Evolutionary conservation across 1,140 invertebrate species (phyloP), one percentile per base, ranked within the genome.

Genomic region (Choristoneura fumiferana): DNA sequence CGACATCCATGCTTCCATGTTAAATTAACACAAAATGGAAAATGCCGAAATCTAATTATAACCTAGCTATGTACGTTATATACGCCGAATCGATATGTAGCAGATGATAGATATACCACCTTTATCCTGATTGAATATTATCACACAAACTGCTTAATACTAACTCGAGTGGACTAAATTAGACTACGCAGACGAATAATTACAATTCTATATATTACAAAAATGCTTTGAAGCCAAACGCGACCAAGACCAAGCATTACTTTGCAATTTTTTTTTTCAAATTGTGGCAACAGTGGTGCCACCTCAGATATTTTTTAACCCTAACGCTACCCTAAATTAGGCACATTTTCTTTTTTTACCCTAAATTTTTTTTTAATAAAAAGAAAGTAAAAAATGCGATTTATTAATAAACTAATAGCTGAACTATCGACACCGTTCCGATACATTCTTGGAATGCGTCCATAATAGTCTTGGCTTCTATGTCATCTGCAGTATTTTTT

Each of bases 1-100:
- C 82, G 35, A 86, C 81, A 62, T 88, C 85, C 85, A 88, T 88
- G 69, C 73, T 87, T 87, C 85, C 85, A 88, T 88, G 81, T 79
- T 74, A 62, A 69, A 61, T 55, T 53, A 67, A 68, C 58, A 60
- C 54, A 45, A 70, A 37, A 34, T 60, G 59, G 54, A 58, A 61
- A 64, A 73, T 53, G 40, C 54, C 43, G 56, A 66, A 73, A 73
- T 67, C 65, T 59, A 67, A 71, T 53, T 78, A 88, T 88, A 88
- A 88, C 85, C 85, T 55, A 55, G 34, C 29, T 36, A 15, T 86
- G 73, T 60, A 83, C 79, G 68, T 76, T 62, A 38, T 59, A 66
- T 65, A 84, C 73, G 84, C 78, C 69, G 74, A 82, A 83, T 81
- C 73, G 78, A 85, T 82, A 73, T 80, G 80, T 84, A 76, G 81